phyloP scores from a whole-genome alignment of 2,113 vertebrate species.

The Nerophis ophidion region DNA sequence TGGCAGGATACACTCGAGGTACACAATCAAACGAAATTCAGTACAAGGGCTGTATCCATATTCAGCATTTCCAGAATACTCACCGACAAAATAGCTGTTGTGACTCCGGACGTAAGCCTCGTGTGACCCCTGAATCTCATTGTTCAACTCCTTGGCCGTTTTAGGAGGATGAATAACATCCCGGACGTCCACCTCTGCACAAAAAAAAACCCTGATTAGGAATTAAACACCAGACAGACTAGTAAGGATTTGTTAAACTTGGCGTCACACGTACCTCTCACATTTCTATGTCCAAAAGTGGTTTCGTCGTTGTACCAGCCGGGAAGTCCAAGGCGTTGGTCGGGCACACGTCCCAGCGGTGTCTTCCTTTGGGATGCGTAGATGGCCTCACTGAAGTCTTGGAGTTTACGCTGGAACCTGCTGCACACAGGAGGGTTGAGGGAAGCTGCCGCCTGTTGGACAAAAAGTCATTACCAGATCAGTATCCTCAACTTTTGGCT shows the following conservation, averaged over 20 bases:
- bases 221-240: background rate
- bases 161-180: slow-evolving; percentile 79
- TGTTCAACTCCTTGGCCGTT: slow-evolving; percentile 68
- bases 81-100: slow-evolving; percentile 74
- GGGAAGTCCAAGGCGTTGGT: slow-evolving; percentile 67
- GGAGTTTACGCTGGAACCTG: slow-evolving; percentile 74
- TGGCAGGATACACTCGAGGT: background rate
- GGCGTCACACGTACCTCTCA: slow-evolving; percentile 39
- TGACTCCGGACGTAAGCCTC: slow-evolving; percentile 73
- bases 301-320: slow-evolving; percentile 56
- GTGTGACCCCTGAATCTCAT: slow-evolving; percentile 70
- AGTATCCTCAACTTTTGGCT: background rate
- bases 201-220: background rate
- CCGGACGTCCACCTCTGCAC: slow-evolving; percentile 45
- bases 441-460: slow-evolving; percentile 62
- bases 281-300: slow-evolving; percentile 70
- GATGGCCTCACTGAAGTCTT: slow-evolving; percentile 69
- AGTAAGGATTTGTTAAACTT: background rate
- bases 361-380: slow-evolving; percentile 65
- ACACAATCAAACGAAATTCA: background rate
- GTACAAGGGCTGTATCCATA: no score
- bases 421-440: slow-evolving; percentile 73
- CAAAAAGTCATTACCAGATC: background rate
- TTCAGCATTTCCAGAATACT: slow-evolving; percentile 22
- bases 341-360: slow-evolving; percentile 71